Percentiles rank a stretch among this genome's conserved stretches.
These are phyloP conservation scores for Podotricha telesiphe DNA, from an alignment of 2,888 invertebrate species.

Conservation along the genomic window DNA sequence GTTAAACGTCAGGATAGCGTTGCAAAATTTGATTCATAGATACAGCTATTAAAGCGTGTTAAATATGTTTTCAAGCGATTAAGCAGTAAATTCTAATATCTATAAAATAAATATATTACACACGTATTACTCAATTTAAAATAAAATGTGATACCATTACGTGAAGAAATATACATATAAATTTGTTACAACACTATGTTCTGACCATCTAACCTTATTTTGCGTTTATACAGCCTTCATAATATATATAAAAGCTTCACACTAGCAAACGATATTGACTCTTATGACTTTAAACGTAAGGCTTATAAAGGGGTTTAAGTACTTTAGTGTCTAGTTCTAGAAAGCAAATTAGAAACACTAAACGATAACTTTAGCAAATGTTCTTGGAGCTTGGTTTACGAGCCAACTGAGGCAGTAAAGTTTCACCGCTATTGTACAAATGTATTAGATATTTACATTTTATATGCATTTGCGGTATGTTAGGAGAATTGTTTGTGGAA, in stretches of 20 bases:
- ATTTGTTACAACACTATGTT: slow-evolving; percentile 3
- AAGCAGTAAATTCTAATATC: too few species aligned
- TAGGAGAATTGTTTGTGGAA: background rate
- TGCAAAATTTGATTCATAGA: too few species aligned
- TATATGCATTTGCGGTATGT: slow-evolving; percentile 5
- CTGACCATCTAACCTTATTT: slow-evolving; percentile 21
- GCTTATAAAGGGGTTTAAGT: background rate
- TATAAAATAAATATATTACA: background rate
- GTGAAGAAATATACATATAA: slow-evolving; percentile 2
- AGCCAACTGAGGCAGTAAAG: slow-evolving; percentile 6
- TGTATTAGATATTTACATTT: slow-evolving; percentile 24
- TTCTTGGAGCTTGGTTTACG: slow-evolving; percentile 17
- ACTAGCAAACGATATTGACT: background rate
- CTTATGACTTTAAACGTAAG: background rate
- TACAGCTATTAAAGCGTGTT: too few species aligned
- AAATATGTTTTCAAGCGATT: too few species aligned
- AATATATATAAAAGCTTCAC: background rate
- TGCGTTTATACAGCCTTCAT: background rate
- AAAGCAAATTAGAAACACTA: slow-evolving; percentile 26
- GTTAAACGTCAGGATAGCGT: too few species aligned
- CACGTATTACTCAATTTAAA: background rate
- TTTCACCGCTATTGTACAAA: slow-evolving; percentile 18
- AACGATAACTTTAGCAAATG: slow-evolving; percentile 24
- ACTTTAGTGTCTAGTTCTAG: background rate
- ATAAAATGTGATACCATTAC: background rate